Percentiles rank a stretch among this genome's conserved stretches.
Conservation (phyloP, 64 coral and sea anemone genomes). For the Actinia equina region DNA sequence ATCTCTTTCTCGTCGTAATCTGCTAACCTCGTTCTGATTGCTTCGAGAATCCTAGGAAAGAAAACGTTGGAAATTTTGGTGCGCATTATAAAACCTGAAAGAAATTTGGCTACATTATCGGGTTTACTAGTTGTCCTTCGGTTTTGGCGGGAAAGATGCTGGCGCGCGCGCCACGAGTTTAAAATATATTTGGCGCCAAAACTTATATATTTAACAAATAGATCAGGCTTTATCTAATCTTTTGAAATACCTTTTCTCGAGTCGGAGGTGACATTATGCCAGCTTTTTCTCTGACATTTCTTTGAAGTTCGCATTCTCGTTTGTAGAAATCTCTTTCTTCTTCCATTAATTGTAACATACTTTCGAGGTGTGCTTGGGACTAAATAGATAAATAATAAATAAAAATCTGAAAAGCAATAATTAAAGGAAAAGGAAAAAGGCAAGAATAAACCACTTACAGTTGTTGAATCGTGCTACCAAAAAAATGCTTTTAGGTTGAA, state of each 20-base stretch:
- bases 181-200: background rate
- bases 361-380: slow-evolving; percentile 73
- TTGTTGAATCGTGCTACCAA: too few species aligned
- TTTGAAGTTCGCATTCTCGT: slow-evolving; percentile 81
- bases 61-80: background rate
- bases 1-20: slow-evolving; percentile 86
- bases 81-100: background rate
- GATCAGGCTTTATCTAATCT: background rate
- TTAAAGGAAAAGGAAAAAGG: background rate
- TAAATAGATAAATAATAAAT: background rate
- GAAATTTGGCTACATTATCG: too few species aligned
- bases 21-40: slow-evolving; percentile 62
- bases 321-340: slow-evolving; percentile 99
- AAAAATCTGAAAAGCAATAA: background rate
- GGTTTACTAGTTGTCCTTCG: background rate
- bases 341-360: slow-evolving; percentile 88
- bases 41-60: slow-evolving; percentile 49
- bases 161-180: background rate
- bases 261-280: slow-evolving; percentile 63
- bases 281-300: slow-evolving; percentile 76
- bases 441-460: background rate
- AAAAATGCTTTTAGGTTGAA: too few species aligned
- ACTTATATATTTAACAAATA: background rate
- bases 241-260: slow-evolving; percentile 53
- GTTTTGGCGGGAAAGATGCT: background rate